Evolutionary conservation across 2,888 invertebrate genomes (phyloP).

Genomic region (Patella caerulea): DNA sequence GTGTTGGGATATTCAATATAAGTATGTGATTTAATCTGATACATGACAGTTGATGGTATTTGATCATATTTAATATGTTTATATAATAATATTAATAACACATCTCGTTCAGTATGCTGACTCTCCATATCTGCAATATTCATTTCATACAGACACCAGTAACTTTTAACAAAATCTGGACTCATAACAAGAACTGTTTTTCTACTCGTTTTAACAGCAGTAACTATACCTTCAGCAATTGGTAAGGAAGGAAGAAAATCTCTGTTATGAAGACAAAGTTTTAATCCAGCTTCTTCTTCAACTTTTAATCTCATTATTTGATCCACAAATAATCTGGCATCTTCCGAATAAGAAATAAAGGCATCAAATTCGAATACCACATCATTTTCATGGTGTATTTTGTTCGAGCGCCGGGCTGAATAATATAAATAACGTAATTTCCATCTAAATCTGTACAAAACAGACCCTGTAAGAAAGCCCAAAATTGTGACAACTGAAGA

Average conservation of each 20-base stretch:
- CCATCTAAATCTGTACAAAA: constrained; percentile 19
- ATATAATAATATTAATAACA: constrained; percentile 19
- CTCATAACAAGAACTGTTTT: constrained; percentile 35
- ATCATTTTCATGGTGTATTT: not conserved
- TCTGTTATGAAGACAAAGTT: constrained; percentile 40
- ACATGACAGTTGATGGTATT: constrained; percentile 10
- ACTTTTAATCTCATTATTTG: constrained; percentile 19
- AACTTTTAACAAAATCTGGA: constrained; percentile 27
- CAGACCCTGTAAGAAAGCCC: not conserved
- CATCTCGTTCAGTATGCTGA: constrained; percentile 22
- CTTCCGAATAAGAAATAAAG: constrained; percentile 36
- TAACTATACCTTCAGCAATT: constrained; percentile 34
- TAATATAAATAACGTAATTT: constrained; percentile 19
- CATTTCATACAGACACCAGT: constrained; percentile 40
- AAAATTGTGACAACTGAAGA: constrained; percentile 17
- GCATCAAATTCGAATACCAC: constrained; percentile 35
- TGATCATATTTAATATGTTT: constrained; percentile 11
- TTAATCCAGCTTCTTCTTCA: constrained; percentile 29
- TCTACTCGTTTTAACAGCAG: constrained; percentile 34
- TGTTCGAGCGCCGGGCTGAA: not conserved
- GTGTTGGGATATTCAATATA: too few relatives aligned
- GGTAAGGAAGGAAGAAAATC: constrained; percentile 35
- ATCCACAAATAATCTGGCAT: constrained; percentile 20
- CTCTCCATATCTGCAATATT: constrained; percentile 31
- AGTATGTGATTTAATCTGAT: too few relatives aligned